Conservation (phyloP, 2,113 vertebrate species). For the Coracopsis vasa region DNA sequence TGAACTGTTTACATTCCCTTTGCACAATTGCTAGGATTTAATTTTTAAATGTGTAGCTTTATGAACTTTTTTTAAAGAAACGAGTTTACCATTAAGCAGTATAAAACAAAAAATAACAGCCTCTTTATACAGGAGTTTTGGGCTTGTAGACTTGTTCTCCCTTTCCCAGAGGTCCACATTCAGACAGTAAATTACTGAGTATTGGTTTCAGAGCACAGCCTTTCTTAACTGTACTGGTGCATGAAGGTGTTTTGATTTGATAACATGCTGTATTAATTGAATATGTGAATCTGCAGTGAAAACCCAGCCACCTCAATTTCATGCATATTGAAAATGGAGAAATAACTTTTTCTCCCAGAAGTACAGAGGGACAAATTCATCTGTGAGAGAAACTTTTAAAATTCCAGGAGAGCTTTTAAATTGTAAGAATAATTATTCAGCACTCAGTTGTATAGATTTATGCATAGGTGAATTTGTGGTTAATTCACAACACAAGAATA, state of each 20-base stretch:
- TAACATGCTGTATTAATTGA: neutral
- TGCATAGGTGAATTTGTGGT: neutral
- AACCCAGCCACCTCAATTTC: neutral
- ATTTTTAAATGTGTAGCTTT: neutral
- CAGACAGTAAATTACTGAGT: neutral
- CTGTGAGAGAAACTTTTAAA: neutral
- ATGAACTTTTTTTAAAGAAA: neutral
- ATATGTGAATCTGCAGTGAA: neutral
- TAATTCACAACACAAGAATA: neutral
- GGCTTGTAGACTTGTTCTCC: neutral
- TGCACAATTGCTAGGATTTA: neutral
- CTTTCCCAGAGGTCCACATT: neutral
- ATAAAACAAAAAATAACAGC: neutral
- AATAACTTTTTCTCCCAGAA: neutral
- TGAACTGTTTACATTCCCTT: neutral
- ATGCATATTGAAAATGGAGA: neutral
- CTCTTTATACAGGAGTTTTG: neutral
- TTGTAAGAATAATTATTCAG: neutral
- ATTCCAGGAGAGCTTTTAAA: neutral
- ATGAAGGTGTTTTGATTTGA: neutral
- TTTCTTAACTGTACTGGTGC: neutral
- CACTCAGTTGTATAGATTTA: neutral
- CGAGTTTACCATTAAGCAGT: neutral
- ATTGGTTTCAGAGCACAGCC: neutral
- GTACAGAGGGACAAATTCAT: neutral